Evolutionary conservation across 2,797 vertebrate genomes (phyloP).

Genomic region (Myotis planiceps): DNA sequence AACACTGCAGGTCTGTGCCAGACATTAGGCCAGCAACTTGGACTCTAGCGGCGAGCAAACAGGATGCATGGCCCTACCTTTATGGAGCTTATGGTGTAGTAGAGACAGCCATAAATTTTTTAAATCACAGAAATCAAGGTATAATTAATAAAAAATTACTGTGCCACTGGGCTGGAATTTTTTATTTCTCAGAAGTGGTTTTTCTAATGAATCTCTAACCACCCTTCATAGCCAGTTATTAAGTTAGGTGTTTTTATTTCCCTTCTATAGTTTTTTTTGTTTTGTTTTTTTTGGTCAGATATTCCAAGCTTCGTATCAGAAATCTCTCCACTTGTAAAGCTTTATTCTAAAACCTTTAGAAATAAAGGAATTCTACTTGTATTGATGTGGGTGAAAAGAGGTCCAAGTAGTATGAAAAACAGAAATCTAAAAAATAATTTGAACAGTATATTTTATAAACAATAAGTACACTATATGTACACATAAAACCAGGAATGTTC

Average conservation of each 20-base stretch:
- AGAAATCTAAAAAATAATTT: not conserved
- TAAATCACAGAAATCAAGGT: conserved; percentile 27
- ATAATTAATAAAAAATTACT: not conserved
- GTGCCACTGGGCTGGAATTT: not conserved
- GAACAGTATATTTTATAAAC: not conserved
- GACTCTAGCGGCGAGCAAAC: not conserved
- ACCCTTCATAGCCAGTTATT: not conserved
- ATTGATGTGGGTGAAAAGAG: not conserved
- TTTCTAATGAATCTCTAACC: conserved; percentile 34
- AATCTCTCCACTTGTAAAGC: not conserved
- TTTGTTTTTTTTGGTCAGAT: not conserved
- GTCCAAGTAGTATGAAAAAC: not conserved
- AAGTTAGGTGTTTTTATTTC: conserved; percentile 20
- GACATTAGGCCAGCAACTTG: not conserved
- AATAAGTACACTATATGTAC: not conserved
- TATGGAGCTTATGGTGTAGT: not conserved
- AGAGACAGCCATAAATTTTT: not conserved
- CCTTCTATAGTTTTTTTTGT: not conserved
- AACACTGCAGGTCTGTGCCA: not conserved
- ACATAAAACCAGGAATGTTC: not conserved
- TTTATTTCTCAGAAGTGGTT: conserved; percentile 5
- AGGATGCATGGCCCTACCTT: not conserved
- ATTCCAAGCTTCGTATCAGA: not conserved
- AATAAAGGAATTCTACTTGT: not conserved
- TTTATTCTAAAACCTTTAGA: not conserved